Conservation (phyloP, 2,797 vertebrate species). For the Microctenopoma lineatum region DNA sequence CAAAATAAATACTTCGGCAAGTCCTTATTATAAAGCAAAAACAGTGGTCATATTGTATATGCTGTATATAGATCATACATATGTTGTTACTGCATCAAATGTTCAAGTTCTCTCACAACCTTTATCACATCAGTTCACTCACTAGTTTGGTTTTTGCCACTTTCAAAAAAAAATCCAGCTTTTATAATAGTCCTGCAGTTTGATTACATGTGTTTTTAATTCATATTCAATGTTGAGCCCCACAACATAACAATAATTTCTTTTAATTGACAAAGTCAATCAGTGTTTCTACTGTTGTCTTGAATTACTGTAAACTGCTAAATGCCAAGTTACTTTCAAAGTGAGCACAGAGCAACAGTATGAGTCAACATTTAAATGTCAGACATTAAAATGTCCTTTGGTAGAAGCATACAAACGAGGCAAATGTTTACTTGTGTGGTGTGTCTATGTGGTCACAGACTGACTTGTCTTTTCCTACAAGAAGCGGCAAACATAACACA, state of each 20-base stretch:
- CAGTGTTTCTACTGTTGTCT: neutral
- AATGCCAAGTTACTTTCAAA: slow-evolving; percentile 19
- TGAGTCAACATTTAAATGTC: slow-evolving; percentile 42
- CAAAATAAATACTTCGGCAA: too few relatives aligned
- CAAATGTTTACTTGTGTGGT: slow-evolving; percentile 37
- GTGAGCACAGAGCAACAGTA: neutral
- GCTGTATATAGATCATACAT: too few relatives aligned
- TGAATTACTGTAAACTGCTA: slow-evolving; percentile 24
- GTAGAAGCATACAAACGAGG: neutral
- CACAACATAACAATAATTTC: slow-evolving; percentile 10
- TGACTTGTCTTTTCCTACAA: neutral
- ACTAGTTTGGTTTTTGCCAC: neutral
- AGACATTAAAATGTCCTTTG: neutral
- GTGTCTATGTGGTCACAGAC: slow-evolving; percentile 47
- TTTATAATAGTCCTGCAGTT: neutral
- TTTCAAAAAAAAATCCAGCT: neutral
- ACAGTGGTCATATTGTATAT: too few relatives aligned
- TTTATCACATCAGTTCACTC: neutral
- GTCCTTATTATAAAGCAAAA: too few relatives aligned
- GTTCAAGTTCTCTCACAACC: neutral
- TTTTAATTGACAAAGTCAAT: slow-evolving; percentile 8
- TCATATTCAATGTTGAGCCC: neutral
- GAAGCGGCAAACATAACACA: neutral
- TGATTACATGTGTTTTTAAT: neutral
- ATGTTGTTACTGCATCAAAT: too few relatives aligned